A percentile compares a stretch with the other conserved stretches of the same genome.
Conservation (phyloP, 1,140 invertebrate genomes). For the Gryon sp. region DNA sequence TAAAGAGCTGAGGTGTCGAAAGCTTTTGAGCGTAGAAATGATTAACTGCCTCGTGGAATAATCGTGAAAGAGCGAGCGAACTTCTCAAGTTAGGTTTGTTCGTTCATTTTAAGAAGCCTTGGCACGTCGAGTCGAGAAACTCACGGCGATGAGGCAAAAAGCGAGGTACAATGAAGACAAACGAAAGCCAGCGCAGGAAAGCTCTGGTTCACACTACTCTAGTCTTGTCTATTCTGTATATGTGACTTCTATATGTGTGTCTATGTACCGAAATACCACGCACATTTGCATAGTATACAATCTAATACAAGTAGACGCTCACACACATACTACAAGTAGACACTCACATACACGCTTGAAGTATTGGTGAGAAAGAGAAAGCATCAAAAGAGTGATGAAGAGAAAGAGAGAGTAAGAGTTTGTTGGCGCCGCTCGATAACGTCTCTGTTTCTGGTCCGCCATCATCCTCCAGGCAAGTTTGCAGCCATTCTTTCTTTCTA, state of each 20-base stretch:
- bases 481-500: conserved; percentile 38
- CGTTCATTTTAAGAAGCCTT: conserved; percentile 35
- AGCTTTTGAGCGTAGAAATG: conserved; percentile 41
- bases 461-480: conserved; percentile 45
- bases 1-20: conserved; percentile 36
- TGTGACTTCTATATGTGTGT: too few relatives aligned
- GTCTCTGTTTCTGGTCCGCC: conserved; percentile 51
- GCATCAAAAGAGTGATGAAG: neutral
- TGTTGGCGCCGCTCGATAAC: conserved; percentile 51
- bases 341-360: neutral
- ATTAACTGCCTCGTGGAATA: conserved; percentile 53
- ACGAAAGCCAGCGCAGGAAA: conserved; percentile 12
- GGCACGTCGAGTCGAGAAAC: conserved; percentile 3
- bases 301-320: too few relatives aligned
- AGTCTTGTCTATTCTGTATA: too few relatives aligned
- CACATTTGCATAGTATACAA: neutral
- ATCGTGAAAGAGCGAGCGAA: conserved; percentile 22
- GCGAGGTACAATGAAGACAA: conserved; percentile 3
- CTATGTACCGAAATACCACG: conserved; percentile 14
- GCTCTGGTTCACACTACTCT: conserved; percentile 3
- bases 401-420: conserved; percentile 10
- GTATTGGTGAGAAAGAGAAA: conserved; percentile 7
- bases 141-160: neutral
- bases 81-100: conserved; percentile 24
- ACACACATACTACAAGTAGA: too few relatives aligned